A percentile compares a stretch with the other conserved stretches of the same genome.
phyloP scores from a whole-genome alignment of 2,888 invertebrate genomes.

The Esperia sulphurella region DNA sequence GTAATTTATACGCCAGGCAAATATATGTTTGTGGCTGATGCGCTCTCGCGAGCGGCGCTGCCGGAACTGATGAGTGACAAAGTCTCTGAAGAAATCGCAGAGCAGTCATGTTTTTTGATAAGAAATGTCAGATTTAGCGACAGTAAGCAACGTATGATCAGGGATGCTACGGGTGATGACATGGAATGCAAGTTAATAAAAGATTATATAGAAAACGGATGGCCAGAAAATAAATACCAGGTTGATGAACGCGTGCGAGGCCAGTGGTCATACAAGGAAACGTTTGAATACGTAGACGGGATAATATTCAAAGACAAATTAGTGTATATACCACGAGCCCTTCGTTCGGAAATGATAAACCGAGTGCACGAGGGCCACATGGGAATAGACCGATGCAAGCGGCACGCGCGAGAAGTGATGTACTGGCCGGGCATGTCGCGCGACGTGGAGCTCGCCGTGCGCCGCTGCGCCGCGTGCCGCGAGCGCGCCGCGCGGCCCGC shows the following conservation, averaged over 20 bases:
- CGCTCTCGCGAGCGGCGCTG: slow-evolving; percentile 21
- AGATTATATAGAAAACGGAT: slow-evolving; percentile 14
- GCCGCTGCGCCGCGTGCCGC: slow-evolving; percentile 10
- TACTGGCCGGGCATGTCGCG: slow-evolving; percentile 16
- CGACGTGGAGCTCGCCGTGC: slow-evolving; percentile 13
- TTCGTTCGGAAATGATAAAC: slow-evolving; percentile 14
- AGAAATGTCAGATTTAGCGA: slow-evolving; percentile 11
- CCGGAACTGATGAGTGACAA: slow-evolving; percentile 15
- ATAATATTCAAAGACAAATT: slow-evolving; percentile 5
- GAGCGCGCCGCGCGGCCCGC: slow-evolving; percentile 4
- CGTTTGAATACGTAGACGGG: slow-evolving; percentile 6
- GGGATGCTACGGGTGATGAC: slow-evolving; percentile 4
- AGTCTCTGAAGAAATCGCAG: slow-evolving; percentile 6
- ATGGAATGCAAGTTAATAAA: slow-evolving; percentile 9
- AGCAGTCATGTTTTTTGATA: slow-evolving; percentile 12
- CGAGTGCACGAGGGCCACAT: slow-evolving; percentile 19
- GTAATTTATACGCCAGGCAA: slow-evolving; percentile 24
- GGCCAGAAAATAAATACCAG: slow-evolving; percentile 13
- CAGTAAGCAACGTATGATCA: slow-evolving; percentile 8
- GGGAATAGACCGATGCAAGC: slow-evolving; percentile 17
- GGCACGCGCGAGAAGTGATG: slow-evolving; percentile 17
- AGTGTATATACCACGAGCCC: slow-evolving; percentile 12
- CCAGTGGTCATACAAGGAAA: slow-evolving; percentile 9
- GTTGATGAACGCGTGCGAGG: not conserved
- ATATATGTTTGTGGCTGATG: slow-evolving; percentile 26